A percentile compares a stretch with the other conserved stretches of the same genome.
These are phyloP conservation scores for Andrena marginata DNA, from an alignment of 2,888 invertebrate genomes.

Conservation along the genomic window DNA sequence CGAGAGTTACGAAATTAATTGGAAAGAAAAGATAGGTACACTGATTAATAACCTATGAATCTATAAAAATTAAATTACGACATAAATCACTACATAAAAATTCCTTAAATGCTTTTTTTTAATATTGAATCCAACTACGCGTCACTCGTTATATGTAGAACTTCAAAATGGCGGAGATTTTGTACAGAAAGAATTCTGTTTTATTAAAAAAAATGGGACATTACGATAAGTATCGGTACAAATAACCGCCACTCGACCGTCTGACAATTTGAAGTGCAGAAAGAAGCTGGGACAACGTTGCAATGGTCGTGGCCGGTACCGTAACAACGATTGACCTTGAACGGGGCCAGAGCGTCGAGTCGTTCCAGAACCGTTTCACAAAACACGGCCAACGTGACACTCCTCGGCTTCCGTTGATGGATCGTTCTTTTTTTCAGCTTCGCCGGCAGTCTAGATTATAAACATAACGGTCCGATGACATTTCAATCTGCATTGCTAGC, in stretches of 20 bases:
- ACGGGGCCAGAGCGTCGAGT: constrained; percentile 48
- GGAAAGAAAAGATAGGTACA: too few relatives aligned
- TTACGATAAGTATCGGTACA: background rate
- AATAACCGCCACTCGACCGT: background rate
- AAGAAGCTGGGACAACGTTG: constrained; percentile 2
- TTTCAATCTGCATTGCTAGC: background rate
- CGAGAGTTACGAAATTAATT: too few relatives aligned
- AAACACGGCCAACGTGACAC: constrained; percentile 12
- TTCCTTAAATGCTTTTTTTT: too few relatives aligned
- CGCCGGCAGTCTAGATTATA: background rate
- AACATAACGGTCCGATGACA: background rate
- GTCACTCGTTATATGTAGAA: too few relatives aligned
- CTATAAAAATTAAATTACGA: too few relatives aligned
- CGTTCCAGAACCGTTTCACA: constrained; percentile 30
- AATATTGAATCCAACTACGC: too few relatives aligned
- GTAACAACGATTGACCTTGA: constrained; percentile 60
- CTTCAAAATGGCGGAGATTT: too few relatives aligned
- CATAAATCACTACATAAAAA: too few relatives aligned
- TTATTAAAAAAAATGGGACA: too few relatives aligned
- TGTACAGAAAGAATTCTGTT: too few relatives aligned
- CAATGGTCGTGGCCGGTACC: constrained; percentile 38
- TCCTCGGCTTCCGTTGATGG: constrained; percentile 4
- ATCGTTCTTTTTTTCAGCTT: background rate
- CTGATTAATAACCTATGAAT: too few relatives aligned
- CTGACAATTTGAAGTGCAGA: background rate